These are phyloP conservation scores for Lucilia cuprina DNA, from an alignment of 1,140 invertebrate species.

Conservation along the genomic window DNA sequence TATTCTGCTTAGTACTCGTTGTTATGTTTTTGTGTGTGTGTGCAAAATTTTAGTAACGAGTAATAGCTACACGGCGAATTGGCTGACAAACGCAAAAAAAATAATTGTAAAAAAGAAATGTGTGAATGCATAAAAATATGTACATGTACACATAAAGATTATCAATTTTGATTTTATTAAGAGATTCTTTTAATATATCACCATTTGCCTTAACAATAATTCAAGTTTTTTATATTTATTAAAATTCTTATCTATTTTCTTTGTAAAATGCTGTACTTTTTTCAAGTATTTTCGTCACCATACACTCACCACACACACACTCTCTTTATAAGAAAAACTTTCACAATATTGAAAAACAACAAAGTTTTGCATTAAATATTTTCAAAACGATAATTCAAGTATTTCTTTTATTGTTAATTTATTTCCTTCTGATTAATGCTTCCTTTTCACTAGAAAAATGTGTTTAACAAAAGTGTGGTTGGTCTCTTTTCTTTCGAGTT, in stretches of 20 bases:
- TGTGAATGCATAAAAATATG: conserved; percentile 2
- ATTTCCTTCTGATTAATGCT: background rate
- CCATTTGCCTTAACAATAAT: background rate
- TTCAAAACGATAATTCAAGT: background rate
- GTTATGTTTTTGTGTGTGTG: conserved; percentile 1
- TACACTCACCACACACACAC: background rate
- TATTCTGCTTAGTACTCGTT: conserved; percentile 15
- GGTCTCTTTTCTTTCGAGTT: conserved; percentile 12
- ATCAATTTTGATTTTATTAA: background rate
- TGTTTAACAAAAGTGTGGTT: background rate
- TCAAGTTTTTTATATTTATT: background rate
- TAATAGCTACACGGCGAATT: conserved; percentile 3
- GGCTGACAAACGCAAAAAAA: conserved; percentile 30
- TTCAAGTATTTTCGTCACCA: background rate
- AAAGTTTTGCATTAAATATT: background rate
- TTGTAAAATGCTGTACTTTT: background rate
- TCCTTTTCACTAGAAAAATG: background rate
- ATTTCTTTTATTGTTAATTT: background rate
- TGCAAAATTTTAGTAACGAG: conserved; percentile 26
- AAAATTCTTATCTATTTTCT: background rate
- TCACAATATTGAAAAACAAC: background rate
- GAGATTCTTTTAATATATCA: background rate
- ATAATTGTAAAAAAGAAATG: conserved; percentile 15
- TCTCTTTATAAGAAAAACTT: background rate
- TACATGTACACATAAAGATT: conserved; percentile 4